Evolutionary conservation across 2,113 vertebrate genomes (phyloP), one percentile per base, ranked within the genome.

Genomic region (Macquaria australasica): DNA sequence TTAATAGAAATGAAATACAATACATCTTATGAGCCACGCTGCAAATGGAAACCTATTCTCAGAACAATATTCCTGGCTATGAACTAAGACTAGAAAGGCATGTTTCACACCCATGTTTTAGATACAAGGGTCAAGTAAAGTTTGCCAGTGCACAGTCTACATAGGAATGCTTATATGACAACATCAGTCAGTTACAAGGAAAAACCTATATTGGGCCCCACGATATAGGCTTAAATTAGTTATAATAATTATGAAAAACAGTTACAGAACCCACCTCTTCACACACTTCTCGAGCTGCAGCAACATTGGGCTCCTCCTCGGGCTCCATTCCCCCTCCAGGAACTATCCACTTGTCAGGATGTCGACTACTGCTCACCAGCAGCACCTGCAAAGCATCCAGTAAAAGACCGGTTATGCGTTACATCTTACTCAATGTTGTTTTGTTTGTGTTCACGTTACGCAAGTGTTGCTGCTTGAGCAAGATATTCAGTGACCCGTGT

Each of bases 281-380:
- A 83, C 98, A 99, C 86, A 99, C 98, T 95, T 99, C 98, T 20
- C 98, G 96, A 81, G 95, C 96, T 5, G 98, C 98, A 0, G 98
- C 98, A 88, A 97, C 95, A 16, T 91, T 95, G 3, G 98, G 97
- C 93, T 99, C 98, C 92, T 99, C 98, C 71, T 99, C 97, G 0
- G 98, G 98, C 94, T 99, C 98, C 98, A 99, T 98, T 80, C 98
- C 98, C 23, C 98, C 98, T 69, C 98, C 98, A 3, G 98, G 98
- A 79, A 99, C 98, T 51, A 99, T 99, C 98, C 98, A 99, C 92
- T 97, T 97, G 78, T 99, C 98, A 1, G 98, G 98, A 92, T 99
- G 96, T 81, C 98, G 96, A 94, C 98, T 99, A 55, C 98, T 99
- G 95, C 98, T 99, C 85, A 99, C 98, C 43, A 99, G 94, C 89